Conservation (phyloP, 2,888 invertebrate genomes). For the Conomelus anceps region DNA sequence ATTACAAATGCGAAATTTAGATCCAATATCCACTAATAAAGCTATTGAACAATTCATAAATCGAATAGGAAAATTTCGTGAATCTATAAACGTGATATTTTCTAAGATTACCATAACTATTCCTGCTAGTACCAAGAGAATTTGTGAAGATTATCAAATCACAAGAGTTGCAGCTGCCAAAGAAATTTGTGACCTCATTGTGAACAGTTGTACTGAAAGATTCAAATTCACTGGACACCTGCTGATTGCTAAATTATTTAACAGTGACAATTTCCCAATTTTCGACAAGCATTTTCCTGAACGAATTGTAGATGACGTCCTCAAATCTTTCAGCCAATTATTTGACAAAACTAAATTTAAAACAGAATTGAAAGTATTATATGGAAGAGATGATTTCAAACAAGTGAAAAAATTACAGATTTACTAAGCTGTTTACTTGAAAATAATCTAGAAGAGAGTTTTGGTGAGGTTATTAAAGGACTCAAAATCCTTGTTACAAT, state of each 20-base stretch:
- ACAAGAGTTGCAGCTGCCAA: constrained; percentile 27
- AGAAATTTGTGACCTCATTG: constrained; percentile 36
- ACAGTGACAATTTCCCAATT: constrained; percentile 26
- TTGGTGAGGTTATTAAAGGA: constrained; percentile 33
- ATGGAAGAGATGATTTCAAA: constrained; percentile 9
- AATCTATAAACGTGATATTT: not conserved
- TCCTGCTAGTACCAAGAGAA: not conserved
- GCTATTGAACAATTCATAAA: constrained; percentile 24
- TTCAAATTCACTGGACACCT: constrained; percentile 36
- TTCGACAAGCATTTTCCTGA: not conserved
- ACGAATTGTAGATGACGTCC: not conserved
- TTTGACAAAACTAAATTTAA: not conserved
- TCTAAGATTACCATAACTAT: not conserved
- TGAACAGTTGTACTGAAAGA: constrained; percentile 32
- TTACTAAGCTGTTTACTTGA: constrained; percentile 31
- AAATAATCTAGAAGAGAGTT: constrained; percentile 31
- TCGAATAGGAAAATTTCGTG: constrained; percentile 19
- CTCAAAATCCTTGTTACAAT: not conserved
- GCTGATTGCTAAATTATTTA: constrained; percentile 33
- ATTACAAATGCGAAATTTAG: constrained; percentile 26
- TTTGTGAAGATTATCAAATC: not conserved
- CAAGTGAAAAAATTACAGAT: constrained; percentile 23
- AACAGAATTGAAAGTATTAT: not conserved
- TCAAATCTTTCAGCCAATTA: not conserved
- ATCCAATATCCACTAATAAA: constrained; percentile 12